Percentiles rank a stretch among this genome's conserved stretches.
These are phyloP conservation scores for Neodiprion virginianus DNA, from an alignment of 1,140 invertebrate genomes.

Conservation along the genomic window DNA sequence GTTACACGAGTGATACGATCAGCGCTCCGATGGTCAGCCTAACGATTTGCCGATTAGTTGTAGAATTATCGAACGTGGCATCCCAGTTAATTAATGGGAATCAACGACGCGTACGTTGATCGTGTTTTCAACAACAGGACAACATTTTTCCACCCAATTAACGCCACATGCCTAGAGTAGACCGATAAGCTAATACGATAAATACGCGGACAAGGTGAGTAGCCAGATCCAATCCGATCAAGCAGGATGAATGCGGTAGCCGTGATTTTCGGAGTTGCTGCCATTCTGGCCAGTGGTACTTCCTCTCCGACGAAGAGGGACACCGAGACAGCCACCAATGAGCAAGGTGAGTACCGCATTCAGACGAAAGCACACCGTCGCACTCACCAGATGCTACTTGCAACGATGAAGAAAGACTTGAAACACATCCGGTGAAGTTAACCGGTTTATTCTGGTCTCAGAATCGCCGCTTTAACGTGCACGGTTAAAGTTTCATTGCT, in stretches of 20 bases:
- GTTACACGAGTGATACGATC: too few species aligned
- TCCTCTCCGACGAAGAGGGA: slow-evolving; percentile 1
- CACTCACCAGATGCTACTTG: too few species aligned
- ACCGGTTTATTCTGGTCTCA: too few species aligned
- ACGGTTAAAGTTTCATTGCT: too few species aligned
- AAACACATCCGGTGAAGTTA: too few species aligned
- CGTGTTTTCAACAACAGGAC: neutral
- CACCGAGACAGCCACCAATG: neutral
- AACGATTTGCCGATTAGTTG: too few species aligned
- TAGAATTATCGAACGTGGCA: too few species aligned
- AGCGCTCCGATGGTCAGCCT: too few species aligned
- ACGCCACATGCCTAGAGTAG: neutral
- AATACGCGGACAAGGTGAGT: neutral
- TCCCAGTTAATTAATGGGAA: neutral
- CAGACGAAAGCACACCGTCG: too few species aligned
- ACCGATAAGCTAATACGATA: neutral
- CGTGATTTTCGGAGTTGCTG: neutral
- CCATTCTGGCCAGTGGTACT: neutral
- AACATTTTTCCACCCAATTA: neutral
- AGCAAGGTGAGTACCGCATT: neutral
- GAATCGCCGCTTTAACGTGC: too few species aligned
- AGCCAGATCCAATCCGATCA: neutral
- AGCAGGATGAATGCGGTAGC: neutral
- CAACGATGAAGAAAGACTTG: too few species aligned
- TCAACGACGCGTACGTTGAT: neutral